Base-by-base conservation (phyloP, 2,797 vertebrate species). In the Acrocephalus scirpaceus region DNA sequence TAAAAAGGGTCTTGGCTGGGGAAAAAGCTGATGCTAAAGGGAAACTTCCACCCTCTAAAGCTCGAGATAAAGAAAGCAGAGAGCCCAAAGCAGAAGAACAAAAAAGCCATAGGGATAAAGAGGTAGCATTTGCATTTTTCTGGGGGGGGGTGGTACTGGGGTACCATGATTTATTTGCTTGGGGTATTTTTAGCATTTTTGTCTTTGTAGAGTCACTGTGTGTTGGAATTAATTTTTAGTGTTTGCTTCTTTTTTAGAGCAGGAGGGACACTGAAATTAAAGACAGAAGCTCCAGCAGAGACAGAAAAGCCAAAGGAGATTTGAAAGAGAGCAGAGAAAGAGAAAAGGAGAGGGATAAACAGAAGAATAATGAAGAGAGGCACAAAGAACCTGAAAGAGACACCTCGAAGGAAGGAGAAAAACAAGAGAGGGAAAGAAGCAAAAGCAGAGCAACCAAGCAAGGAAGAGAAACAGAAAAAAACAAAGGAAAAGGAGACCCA, bases 1-100 rank as follows among this genome's bases (percentile, higher is more conserved):
- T 99, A 66, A 99, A 98, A 95, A 98, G 96, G 60, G 98, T 99
- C 70, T 98, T 99, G 58, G 92, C 98, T 23, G 99, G 99, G 83
- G 99, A 99, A 85, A 99, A 98, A 96, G 93, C 96, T 42, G 98
- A 99, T 62, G 48, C 74, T 12, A 98, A 98, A 95, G 98, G 97
- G 42, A 99, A 98, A 87, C n/a, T 93, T 69, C 95, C 98, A 3
- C 94, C 97, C 78, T 98, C 98, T 29, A 98, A 97, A 88, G 97
- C 98, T 69, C 99, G 97, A 61, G 99, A 98, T 82, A 97, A 98
- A 80, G 99, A 98, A 88, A 98, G 98, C 64, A 97, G 97, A 93
- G 98, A 98, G 17, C 94, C 96, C 82, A 98, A 93, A 83, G 94
- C 98, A 60, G 98, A 97, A 36, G 97, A 97, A 32, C 81, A 89